Evolutionary conservation across 92 coral and sea anemone species (phyloP).

Genomic region (Epizoanthus scotinus): DNA sequence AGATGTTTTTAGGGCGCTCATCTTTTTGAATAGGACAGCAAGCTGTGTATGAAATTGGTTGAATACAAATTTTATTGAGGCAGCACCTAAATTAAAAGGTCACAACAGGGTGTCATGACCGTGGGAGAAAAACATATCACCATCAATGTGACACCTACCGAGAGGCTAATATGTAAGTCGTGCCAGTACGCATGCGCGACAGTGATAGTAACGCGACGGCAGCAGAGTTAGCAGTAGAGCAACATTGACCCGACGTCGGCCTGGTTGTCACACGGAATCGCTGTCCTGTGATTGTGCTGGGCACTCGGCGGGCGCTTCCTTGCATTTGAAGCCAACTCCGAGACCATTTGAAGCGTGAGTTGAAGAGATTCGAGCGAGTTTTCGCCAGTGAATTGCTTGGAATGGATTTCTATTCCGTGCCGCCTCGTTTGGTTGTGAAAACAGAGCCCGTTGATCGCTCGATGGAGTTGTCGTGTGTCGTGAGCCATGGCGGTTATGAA

Average conservation of each 20-base stretch:
- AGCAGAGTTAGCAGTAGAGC: constrained; percentile 27
- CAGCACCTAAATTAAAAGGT: constrained; percentile 88
- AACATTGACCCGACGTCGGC: neutral
- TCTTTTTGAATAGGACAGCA: constrained; percentile 20
- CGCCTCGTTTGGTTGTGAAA: constrained; percentile 51
- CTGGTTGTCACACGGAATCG: constrained; percentile 31
- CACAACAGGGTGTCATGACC: constrained; percentile 77
- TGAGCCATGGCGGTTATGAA: constrained; percentile 33
- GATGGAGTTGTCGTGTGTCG: constrained; percentile 32
- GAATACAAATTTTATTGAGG: constrained; percentile 93
- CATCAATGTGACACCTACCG: constrained; percentile 86
- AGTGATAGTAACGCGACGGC: constrained; percentile 5
- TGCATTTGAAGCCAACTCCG: neutral
- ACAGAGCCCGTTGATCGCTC: constrained; percentile 54
- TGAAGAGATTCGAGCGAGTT: neutral
- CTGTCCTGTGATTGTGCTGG: neutral
- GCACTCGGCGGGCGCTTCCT: neutral
- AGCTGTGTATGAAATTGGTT: constrained; percentile 85
- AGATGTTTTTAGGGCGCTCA: constrained; percentile 29
- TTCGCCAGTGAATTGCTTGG: neutral
- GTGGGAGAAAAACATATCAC: constrained; percentile 66
- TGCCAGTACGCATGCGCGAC: constrained; percentile 11
- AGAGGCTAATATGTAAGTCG: constrained; percentile 61
- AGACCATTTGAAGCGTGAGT: too few species aligned
- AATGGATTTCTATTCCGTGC: constrained; percentile 29